Evolutionary conservation across 2,797 vertebrate species (phyloP).

Genomic region (Scarus forsteni): DNA sequence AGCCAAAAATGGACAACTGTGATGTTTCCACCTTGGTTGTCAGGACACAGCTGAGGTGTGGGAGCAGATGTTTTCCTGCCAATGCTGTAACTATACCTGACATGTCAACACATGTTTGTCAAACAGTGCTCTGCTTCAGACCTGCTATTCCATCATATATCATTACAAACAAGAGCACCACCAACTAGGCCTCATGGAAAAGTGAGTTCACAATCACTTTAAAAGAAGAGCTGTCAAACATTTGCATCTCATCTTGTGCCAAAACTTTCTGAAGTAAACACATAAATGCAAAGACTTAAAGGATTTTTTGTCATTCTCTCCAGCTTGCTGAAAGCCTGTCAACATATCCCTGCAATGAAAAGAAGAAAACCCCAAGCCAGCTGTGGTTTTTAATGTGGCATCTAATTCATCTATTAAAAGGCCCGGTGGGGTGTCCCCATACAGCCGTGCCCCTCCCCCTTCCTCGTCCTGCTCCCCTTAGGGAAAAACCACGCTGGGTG

Average conservation of each 20-base stretch:
- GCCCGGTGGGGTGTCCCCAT: conserved; percentile 76
- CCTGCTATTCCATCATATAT: conserved; percentile 3
- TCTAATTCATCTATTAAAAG: conserved; percentile 83
- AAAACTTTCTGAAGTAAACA: not conserved
- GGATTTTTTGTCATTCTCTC: not conserved
- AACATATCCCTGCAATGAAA: conserved; percentile 49
- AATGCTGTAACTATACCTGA: conserved; percentile 8
- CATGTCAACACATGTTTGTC: conserved; percentile 36
- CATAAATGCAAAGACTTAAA: not conserved
- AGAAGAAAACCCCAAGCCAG: conserved; percentile 68
- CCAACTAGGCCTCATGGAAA: not conserved
- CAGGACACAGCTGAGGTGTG: conserved; percentile 10
- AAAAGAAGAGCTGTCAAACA: not conserved
- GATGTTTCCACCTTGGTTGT: not conserved
- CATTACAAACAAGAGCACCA: conserved; percentile 5
- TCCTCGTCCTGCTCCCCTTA: conserved; percentile 57
- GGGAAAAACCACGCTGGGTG: conserved; percentile 74
- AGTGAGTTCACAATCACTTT: not conserved
- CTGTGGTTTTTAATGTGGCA: conserved; percentile 82
- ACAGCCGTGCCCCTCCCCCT: conserved; percentile 64
- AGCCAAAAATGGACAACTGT: not conserved
- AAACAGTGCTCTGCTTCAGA: not conserved
- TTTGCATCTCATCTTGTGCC: not conserved
- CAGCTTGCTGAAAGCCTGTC: conserved; percentile 15
- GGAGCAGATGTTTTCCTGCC: conserved; percentile 41